A percentile compares a stretch with the other conserved stretches of the same genome.
phyloP scores from a whole-genome alignment of 2,888 invertebrate genomes.

The Microctonus brassicae region DNA sequence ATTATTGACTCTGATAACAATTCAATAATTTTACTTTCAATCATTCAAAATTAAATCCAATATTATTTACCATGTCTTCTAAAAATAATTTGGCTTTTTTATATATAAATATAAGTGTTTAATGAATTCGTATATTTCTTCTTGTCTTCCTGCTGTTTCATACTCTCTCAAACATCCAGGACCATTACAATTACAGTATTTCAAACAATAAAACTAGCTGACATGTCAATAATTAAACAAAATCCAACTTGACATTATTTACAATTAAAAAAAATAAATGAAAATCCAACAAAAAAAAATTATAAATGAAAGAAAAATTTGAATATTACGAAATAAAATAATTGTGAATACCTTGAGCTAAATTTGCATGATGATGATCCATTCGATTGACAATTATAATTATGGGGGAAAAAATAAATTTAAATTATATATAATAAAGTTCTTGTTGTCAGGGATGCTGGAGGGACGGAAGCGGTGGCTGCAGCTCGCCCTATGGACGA shows the following conservation, averaged over 20 bases:
- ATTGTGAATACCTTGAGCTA: not conserved
- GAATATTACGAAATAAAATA: not conserved
- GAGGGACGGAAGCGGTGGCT: slow-evolving; percentile 58
- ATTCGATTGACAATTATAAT: not conserved
- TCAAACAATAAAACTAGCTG: no score
- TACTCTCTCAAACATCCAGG: not conserved
- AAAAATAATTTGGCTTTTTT: no score
- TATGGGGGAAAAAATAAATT: slow-evolving; percentile 39
- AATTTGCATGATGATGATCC: slow-evolving; percentile 9
- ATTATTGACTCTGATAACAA: no score
- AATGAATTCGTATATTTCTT: not conserved
- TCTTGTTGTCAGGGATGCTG: slow-evolving; percentile 68
- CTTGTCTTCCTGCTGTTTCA: no score
- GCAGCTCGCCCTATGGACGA: slow-evolving; percentile 70
- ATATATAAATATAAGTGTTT: not conserved
- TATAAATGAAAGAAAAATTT: not conserved
- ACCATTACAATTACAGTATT: not conserved
- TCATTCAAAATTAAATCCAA: not conserved
- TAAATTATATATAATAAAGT: slow-evolving; percentile 65
- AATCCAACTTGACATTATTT: no score
- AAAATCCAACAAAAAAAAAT: not conserved
- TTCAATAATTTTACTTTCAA: no score
- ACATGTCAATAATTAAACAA: no score
- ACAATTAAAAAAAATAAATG: no score
- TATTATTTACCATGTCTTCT: not conserved